A percentile compares a stretch with the other conserved stretches of the same genome.
phyloP scores from a whole-genome alignment of 2,888 invertebrate species.

The Chloroclystis v-ata region DNA sequence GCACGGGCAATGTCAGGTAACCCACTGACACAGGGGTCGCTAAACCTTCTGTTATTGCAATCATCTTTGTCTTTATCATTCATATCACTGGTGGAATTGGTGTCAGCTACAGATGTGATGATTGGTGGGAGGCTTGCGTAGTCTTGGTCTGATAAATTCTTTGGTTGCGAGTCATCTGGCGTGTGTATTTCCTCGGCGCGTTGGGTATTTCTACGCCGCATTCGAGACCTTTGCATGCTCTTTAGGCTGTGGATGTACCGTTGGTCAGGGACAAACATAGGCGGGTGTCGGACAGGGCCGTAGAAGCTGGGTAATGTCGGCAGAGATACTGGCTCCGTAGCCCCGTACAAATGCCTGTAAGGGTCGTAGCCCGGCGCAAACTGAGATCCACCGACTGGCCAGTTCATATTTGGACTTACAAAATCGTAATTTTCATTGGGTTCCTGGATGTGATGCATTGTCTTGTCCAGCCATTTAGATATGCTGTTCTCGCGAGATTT shows the following conservation, averaged over 20 bases:
- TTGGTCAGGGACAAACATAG: slow-evolving; percentile 53
- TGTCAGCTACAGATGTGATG: slow-evolving; percentile 75
- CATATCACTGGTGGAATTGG: slow-evolving; percentile 68
- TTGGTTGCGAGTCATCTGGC: slow-evolving; percentile 53
- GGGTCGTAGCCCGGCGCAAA: slow-evolving; percentile 66
- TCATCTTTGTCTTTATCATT: slow-evolving; percentile 74
- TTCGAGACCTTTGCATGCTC: slow-evolving; percentile 54
- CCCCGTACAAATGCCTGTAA: slow-evolving; percentile 73
- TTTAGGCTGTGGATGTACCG: slow-evolving; percentile 56
- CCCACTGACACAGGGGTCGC: slow-evolving; percentile 82
- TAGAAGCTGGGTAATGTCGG: slow-evolving; percentile 80
- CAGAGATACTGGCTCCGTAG: slow-evolving; percentile 81
- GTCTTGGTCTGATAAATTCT: slow-evolving; percentile 68
- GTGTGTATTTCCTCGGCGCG: slow-evolving; percentile 54
- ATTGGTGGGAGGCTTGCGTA: slow-evolving; percentile 85
- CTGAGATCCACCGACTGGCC: slow-evolving; percentile 53
- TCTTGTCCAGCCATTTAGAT: slow-evolving; percentile 74
- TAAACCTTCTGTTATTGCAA: slow-evolving; percentile 79
- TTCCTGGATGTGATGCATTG: slow-evolving; percentile 65
- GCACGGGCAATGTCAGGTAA: slow-evolving; percentile 61
- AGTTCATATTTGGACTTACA: slow-evolving; percentile 50
- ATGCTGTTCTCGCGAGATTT: slow-evolving; percentile 62
- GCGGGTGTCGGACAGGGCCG: slow-evolving; percentile 39
- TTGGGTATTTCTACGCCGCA: slow-evolving; percentile 49
- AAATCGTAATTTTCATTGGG: slow-evolving; percentile 63